Evolutionary conservation across 2,797 vertebrate species (phyloP), one percentile per base, ranked within the genome.

Genomic region (Scarus forsteni): DNA sequence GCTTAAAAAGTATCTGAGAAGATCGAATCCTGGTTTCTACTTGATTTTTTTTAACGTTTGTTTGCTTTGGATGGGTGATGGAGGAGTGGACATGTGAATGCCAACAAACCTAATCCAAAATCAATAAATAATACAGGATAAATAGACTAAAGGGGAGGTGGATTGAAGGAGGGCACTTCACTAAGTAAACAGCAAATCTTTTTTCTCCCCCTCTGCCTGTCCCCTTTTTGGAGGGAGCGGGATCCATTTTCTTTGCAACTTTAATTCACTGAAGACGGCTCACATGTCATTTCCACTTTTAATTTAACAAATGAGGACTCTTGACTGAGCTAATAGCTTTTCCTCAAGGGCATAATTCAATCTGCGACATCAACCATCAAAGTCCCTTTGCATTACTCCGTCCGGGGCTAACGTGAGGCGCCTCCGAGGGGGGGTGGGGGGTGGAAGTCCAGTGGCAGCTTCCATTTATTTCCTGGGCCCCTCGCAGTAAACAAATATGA

Each of bases 301-400:
- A 93, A 95, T 95, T 95, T 93, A 91, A 91, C 93, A 93, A 93
- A 94, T 91, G 94, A 94, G 85, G 88, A 87, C 92, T 93, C 90
- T 92, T 93, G 92, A 93, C 93, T 89, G 86, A 90, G 92, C 93
- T 94, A 94, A 95, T 95, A 93, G 94, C 92, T 94, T 94, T 94
- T 94, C 93, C 93, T 94, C 93, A 89, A 93, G 93, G 93, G 84
- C 92, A 93, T 95, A 95, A 95, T 95, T 94, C 90, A 94, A 94
- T 95, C 93, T 91, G 90, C 73, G 77, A 93, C 91, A 91, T 95
- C 91, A 93, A 92, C 93, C 93, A 94, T 95, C 93, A 95, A 94
- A 94, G 94, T 92, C 94, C 83, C 59, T 75, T 83, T 51, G 56
- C 91, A 93, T 93, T 92, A 93, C 81, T 60, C 68, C 49, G 80